Evolutionary conservation across 2,113 vertebrate species (phyloP).

Genomic region (Percopsis transmontana): DNA sequence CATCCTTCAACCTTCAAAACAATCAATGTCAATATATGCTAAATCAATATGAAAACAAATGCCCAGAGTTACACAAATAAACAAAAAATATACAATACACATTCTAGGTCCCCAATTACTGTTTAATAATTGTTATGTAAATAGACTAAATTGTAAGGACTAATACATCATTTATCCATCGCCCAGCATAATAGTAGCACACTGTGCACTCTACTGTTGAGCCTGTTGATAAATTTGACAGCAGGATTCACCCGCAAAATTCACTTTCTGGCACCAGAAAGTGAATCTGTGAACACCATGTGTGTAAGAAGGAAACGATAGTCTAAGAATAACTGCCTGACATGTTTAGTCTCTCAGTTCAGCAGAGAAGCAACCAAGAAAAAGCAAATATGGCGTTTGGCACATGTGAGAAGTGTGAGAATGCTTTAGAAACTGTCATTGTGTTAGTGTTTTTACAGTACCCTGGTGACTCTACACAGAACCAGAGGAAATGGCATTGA

Average conservation of each 20-base stretch:
- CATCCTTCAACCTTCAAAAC: no score
- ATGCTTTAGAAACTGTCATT: constrained; percentile 21
- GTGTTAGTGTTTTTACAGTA: neutral
- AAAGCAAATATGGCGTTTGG: constrained; percentile 20
- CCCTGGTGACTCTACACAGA: neutral
- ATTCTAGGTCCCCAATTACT: no score
- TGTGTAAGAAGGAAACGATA: neutral
- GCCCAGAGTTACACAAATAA: no score
- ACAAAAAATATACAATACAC: no score
- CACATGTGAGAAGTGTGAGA: constrained; percentile 14
- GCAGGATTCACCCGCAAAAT: neutral
- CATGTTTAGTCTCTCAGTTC: constrained; percentile 37
- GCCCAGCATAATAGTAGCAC: neutral
- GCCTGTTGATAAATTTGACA: neutral
- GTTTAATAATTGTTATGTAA: neutral
- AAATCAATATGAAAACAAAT: no score
- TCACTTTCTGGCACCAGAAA: no score
- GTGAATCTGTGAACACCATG: constrained; percentile 3
- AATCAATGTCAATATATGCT: no score
- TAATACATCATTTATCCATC: no score
- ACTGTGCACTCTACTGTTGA: neutral
- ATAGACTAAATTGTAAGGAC: no score
- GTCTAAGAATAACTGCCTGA: constrained; percentile 20
- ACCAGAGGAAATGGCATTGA: neutral
- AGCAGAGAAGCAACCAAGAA: constrained; percentile 14